phyloP scores from a whole-genome alignment of 2,113 vertebrate species.

The Ageneiosus marmoratus region DNA sequence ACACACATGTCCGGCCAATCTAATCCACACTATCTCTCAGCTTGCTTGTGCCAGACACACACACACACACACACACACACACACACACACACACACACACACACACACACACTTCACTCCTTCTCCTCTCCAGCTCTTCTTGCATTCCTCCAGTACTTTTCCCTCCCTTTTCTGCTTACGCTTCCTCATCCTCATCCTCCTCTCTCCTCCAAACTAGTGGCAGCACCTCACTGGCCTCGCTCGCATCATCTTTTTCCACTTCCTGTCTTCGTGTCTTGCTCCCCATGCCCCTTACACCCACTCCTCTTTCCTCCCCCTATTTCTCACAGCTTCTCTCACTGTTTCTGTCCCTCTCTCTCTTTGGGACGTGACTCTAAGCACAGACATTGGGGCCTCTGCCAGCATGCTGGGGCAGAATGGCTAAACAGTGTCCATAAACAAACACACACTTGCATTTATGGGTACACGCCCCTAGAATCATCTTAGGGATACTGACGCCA shows the following conservation, averaged over 20 bases:
- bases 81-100: slow-evolving; percentile 72
- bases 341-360: slow-evolving; percentile 57
- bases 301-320: slow-evolving; percentile 64
- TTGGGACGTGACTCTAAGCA: slow-evolving; percentile 78
- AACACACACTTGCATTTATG: slow-evolving; percentile 10
- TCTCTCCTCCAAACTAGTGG: slow-evolving; percentile 59
- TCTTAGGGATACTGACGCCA: slow-evolving; percentile 20
- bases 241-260: slow-evolving; percentile 77
- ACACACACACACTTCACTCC: slow-evolving; percentile 20
- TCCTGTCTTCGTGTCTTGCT: slow-evolving; percentile 73
- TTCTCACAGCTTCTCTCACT: slow-evolving; percentile 41
- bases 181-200: slow-evolving; percentile 63
- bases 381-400: slow-evolving; percentile 73
- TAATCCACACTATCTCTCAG: slow-evolving; percentile 76
- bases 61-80: slow-evolving; percentile 57
- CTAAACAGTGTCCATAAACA: slow-evolving; percentile 58
- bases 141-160: slow-evolving; percentile 35
- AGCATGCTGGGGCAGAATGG: slow-evolving; percentile 71
- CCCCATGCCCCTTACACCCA: slow-evolving; percentile 69
- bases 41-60: slow-evolving; percentile 75
- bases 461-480: slow-evolving; percentile 29
- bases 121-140: slow-evolving; percentile 29
- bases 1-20: slow-evolving; percentile 81
- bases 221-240: slow-evolving; percentile 75
- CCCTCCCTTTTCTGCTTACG: slow-evolving; percentile 35